Conservation (phyloP, 2,113 vertebrate species). For the Dromaius novaehollandiae region DNA sequence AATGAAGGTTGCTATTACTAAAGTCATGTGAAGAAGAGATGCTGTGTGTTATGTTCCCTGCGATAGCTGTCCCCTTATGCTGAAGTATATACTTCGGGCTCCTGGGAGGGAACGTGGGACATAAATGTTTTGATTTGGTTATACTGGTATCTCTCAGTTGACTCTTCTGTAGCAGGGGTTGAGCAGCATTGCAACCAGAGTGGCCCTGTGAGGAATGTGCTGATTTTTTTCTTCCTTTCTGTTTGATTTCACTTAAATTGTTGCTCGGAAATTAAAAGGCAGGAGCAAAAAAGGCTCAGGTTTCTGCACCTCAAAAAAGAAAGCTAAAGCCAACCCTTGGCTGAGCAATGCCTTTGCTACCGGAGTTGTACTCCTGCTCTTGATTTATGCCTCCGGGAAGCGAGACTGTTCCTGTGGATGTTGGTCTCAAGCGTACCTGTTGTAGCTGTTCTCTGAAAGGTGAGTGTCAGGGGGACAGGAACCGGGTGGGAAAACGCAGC, state of each 20-base stretch:
- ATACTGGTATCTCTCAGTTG: background rate
- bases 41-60: background rate
- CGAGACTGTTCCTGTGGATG: background rate
- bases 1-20: background rate
- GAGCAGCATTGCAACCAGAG: background rate
- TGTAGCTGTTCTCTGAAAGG: background rate
- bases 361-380: background rate
- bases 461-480: background rate
- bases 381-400: background rate
- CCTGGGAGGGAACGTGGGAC: background rate
- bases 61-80: background rate
- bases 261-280: background rate
- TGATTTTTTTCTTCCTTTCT: background rate
- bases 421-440: background rate
- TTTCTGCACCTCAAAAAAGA: background rate
- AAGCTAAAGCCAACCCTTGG: background rate
- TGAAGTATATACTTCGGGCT: background rate
- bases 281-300: background rate
- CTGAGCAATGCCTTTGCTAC: background rate
- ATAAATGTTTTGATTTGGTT: background rate
- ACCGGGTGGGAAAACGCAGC: background rate
- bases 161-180: rapidly evolving
- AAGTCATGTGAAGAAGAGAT: background rate
- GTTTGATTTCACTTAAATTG: background rate
- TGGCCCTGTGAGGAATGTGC: background rate